A percentile compares a stretch with the other conserved stretches of the same genome.
These are phyloP conservation scores for Megalopta genalis DNA, from an alignment of 1,140 invertebrate genomes.

Conservation along the genomic window DNA sequence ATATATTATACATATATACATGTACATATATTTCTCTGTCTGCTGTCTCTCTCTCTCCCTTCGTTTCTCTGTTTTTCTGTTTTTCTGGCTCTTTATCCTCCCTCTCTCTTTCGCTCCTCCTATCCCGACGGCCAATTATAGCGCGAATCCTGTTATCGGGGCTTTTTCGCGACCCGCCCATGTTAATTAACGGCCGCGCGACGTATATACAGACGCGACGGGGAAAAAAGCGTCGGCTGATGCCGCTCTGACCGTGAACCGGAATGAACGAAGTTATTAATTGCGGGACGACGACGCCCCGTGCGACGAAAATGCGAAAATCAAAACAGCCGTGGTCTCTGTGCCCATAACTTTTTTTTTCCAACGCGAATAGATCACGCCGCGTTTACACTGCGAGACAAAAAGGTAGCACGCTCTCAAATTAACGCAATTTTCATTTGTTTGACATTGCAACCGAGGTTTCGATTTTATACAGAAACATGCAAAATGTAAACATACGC, in stretches of 20 bases:
- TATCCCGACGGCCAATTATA: background rate
- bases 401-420: too few relatives aligned
- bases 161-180: background rate
- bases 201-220: background rate
- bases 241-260: background rate
- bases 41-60: background rate
- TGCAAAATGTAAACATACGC: too few relatives aligned
- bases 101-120: too few relatives aligned
- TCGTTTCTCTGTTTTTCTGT: too few relatives aligned
- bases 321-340: background rate
- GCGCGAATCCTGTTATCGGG: background rate
- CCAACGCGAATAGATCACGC: too few relatives aligned
- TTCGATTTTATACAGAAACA: too few relatives aligned
- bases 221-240: background rate
- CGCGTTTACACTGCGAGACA: too few relatives aligned
- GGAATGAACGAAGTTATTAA: slow-evolving; percentile 13
- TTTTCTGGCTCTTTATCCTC: too few relatives aligned
- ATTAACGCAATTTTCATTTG: too few relatives aligned
- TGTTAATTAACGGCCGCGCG: slow-evolving; percentile 7
- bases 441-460: too few relatives aligned
- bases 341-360: background rate
- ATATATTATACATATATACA: too few relatives aligned
- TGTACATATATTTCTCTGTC: too few relatives aligned
- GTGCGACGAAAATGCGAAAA: background rate
- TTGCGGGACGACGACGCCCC: background rate